phyloP scores from a whole-genome alignment of 2,797 vertebrate species.

The Scleropages formosus region DNA sequence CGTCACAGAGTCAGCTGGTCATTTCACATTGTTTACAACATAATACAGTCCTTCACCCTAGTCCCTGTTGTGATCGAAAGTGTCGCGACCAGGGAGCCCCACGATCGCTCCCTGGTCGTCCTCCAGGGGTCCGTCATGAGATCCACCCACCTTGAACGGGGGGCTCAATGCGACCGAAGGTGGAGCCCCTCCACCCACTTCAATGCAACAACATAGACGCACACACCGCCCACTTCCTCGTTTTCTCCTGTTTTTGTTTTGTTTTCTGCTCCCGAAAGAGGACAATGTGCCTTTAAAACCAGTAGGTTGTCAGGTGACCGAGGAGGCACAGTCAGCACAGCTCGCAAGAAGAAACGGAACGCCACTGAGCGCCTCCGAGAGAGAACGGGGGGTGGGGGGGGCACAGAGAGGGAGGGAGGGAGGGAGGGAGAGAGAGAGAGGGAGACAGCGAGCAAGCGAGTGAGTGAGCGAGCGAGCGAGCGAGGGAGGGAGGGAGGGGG shows the following conservation, averaged over 20 bases:
- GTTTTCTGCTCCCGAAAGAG: slow-evolving; percentile 40
- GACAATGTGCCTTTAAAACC: slow-evolving; percentile 55
- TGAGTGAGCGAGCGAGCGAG: neutral
- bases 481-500: slow-evolving; percentile 25
- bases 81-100: neutral
- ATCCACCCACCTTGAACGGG: neutral
- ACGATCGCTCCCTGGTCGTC: neutral
- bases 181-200: neutral
- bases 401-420: slow-evolving; percentile 29
- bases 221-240: slow-evolving; percentile 38
- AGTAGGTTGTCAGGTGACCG: slow-evolving; percentile 55
- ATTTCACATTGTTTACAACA: neutral
- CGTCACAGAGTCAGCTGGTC: slow-evolving; percentile 10
- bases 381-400: slow-evolving; percentile 39
- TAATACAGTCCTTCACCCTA: neutral
- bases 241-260: slow-evolving; percentile 51
- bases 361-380: slow-evolving; percentile 38
- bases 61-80: neutral
- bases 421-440: slow-evolving; percentile 4
- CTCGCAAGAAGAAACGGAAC: slow-evolving; percentile 46
- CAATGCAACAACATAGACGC: neutral
- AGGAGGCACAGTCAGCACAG: slow-evolving; percentile 39
- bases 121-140: neutral
- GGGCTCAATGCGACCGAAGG: neutral
- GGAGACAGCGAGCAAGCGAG: neutral